phyloP scores from a whole-genome alignment of 1,140 invertebrate species.

The Cherax quadricarinatus region DNA sequence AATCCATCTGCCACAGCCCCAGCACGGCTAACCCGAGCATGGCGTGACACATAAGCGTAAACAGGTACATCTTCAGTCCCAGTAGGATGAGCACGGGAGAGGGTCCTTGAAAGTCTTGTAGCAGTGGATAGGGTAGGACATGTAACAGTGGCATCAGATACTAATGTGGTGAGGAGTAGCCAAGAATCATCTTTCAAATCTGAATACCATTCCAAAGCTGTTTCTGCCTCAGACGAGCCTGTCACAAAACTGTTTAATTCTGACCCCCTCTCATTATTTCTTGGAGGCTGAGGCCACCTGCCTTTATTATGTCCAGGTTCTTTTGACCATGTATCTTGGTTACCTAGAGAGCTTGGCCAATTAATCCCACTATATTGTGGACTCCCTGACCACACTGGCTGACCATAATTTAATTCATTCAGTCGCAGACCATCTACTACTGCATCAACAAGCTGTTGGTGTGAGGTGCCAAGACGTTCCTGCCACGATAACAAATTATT shows the following conservation, averaged over 20 bases:
- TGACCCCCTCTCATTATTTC: background rate
- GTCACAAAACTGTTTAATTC: background rate
- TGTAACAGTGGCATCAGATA: conserved; percentile 87
- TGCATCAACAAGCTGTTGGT: conserved; percentile 39
- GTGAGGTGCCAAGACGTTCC: conserved; percentile 45
- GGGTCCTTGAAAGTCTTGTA: conserved; percentile 77
- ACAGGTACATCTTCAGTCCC: conserved; percentile 48
- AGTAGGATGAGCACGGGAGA: conserved; percentile 57
- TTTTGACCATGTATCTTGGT: background rate
- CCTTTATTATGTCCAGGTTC: background rate
- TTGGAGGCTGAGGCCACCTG: conserved; percentile 9
- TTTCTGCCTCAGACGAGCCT: conserved; percentile 24
- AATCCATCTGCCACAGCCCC: conserved; percentile 80
- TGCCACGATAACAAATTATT: conserved; percentile 39
- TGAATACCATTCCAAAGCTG: conserved; percentile 82
- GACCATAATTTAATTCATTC: conserved; percentile 6
- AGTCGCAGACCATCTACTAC: conserved; percentile 8
- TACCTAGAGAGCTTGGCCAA: background rate
- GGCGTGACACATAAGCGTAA: conserved; percentile 48
- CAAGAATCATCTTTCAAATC: conserved; percentile 83
- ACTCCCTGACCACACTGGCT: background rate
- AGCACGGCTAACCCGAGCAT: conserved; percentile 28
- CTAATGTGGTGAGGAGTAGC: conserved; percentile 79
- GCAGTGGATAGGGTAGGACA: conserved; percentile 84
- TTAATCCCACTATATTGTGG: background rate